These are phyloP conservation scores for Harpagus bidentatus DNA, from an alignment of 2,113 vertebrate genomes.

Conservation along the genomic window DNA sequence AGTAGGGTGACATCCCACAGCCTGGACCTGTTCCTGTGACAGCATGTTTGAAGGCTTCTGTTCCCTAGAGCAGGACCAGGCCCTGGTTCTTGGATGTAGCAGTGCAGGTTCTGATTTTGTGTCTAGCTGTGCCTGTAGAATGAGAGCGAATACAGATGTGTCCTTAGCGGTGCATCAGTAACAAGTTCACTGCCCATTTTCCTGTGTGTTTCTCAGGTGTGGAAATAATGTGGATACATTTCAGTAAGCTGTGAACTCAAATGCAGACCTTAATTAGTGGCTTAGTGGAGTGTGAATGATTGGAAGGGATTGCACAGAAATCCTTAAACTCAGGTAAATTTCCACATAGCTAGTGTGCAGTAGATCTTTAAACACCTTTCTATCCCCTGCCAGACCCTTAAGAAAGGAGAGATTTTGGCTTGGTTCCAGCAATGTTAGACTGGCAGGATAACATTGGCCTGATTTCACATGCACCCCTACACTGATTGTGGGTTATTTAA, in stretches of 20 bases:
- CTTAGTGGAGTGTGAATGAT: neutral
- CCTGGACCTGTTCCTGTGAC: neutral
- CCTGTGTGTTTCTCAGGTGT: neutral
- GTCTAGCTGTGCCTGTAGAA: neutral
- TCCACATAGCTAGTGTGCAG: neutral
- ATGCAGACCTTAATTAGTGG: neutral
- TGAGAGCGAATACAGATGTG: neutral
- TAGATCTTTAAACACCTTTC: neutral
- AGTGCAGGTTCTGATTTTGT: rapidly evolving
- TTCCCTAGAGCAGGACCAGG: neutral
- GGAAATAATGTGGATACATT: neutral
- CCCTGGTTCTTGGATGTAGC: neutral
- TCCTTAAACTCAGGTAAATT: neutral
- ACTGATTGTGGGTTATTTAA: neutral
- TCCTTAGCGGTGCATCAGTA: rapidly evolving
- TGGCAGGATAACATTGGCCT: neutral
- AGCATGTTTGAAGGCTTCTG: rapidly evolving
- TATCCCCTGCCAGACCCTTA: neutral
- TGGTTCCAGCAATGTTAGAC: neutral
- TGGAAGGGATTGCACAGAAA: neutral
- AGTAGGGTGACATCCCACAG: neutral
- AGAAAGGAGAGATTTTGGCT: neutral
- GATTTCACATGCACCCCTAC: neutral
- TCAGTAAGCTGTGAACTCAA: neutral
- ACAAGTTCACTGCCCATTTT: neutral